These are phyloP conservation scores for Zophobas morio DNA, from an alignment of 1,140 invertebrate genomes.

Conservation along the genomic window DNA sequence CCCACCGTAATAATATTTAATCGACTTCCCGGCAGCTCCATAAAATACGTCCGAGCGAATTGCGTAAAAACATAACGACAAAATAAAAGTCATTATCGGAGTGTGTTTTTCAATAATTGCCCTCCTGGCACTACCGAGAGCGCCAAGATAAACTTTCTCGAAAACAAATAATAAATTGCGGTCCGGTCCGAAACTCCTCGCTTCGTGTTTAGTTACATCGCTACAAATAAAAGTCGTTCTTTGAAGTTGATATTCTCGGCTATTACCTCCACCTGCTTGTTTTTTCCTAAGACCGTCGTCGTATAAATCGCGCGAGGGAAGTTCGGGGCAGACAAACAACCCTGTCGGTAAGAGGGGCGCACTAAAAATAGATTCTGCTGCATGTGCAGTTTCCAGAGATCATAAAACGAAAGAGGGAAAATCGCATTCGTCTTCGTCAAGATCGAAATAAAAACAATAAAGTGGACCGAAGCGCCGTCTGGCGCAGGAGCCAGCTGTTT, in stretches of 20 bases:
- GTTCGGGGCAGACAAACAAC: neutral
- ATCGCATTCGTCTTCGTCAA: no score
- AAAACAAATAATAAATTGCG: neutral
- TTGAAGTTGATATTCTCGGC: neutral
- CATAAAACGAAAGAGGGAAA: no score
- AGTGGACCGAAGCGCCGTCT: no score
- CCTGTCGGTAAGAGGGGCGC: neutral
- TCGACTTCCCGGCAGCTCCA: neutral
- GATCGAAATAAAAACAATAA: no score
- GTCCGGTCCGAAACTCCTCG: neutral
- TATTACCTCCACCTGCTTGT: slow-evolving; percentile 5
- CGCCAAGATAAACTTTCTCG: neutral
- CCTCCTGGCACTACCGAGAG: neutral
- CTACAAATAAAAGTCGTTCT: neutral
- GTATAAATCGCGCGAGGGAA: neutral
- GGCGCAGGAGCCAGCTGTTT: no score
- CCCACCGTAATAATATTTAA: neutral
- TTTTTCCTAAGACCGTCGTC: neutral
- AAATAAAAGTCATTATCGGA: neutral
- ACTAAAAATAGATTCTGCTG: neutral
- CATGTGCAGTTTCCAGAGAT: neutral
- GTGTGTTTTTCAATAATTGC: neutral
- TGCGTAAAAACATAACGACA: neutral
- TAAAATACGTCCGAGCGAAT: neutral
- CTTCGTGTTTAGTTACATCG: neutral